Percentiles rank a stretch among this genome's conserved stretches.
These are phyloP conservation scores for Nudaria mundana DNA, from an alignment of 2,888 invertebrate species.

Conservation along the genomic window DNA sequence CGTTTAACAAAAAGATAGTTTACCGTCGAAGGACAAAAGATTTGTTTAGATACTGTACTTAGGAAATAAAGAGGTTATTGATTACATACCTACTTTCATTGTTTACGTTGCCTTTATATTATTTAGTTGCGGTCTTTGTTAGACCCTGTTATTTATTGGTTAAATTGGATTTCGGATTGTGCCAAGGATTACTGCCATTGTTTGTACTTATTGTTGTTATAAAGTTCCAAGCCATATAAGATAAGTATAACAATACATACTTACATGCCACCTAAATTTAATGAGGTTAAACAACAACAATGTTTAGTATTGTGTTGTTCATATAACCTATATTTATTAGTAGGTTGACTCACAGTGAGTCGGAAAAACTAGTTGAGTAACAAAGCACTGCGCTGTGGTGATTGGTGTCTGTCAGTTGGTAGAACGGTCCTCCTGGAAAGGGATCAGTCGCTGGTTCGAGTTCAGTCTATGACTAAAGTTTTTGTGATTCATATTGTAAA, in stretches of 20 bases:
- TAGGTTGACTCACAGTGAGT: too few species aligned
- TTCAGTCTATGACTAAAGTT: too few species aligned
- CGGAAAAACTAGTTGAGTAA: too few species aligned
- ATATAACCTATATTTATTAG: too few species aligned
- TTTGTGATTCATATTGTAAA: too few species aligned
- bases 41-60: slow-evolving; percentile 3
- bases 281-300: not conserved
- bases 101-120: slow-evolving; percentile 1
- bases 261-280: too few species aligned
- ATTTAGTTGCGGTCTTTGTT: slow-evolving; percentile 1
- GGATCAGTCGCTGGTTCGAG: too few species aligned
- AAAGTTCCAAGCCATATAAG: not conserved
- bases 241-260: too few species aligned
- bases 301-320: too few species aligned
- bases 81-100: slow-evolving; percentile 1
- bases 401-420: too few species aligned
- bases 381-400: too few species aligned
- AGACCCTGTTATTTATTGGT: not conserved
- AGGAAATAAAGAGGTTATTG: slow-evolving; percentile 8
- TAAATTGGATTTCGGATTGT: slow-evolving; percentile 8
- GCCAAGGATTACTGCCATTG: not conserved
- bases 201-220: not conserved
- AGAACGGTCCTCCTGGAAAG: too few species aligned
- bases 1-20: slow-evolving; percentile 13
- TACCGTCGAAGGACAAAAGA: slow-evolving; percentile 7